phyloP scores from a whole-genome alignment of 1,140 invertebrate genomes.

The Halyomorpha halys region DNA sequence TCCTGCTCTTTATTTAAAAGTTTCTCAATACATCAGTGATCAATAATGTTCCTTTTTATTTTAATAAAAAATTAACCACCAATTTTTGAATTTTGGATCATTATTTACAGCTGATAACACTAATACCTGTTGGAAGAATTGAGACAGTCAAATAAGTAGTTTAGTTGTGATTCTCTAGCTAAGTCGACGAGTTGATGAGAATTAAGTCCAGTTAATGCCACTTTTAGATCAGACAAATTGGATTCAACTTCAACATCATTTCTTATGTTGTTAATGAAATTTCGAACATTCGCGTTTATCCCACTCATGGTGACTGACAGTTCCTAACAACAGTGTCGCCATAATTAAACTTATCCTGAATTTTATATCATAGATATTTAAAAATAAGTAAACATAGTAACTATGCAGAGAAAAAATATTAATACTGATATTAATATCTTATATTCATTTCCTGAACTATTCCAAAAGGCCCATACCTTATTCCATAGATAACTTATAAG shows the following conservation, averaged over 20 bases:
- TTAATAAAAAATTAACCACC: not conserved
- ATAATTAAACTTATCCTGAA: too few relatives aligned
- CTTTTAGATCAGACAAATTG: slow-evolving; percentile 25
- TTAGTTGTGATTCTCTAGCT: slow-evolving; percentile 6
- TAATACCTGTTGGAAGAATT: slow-evolving; percentile 26
- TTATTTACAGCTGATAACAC: not conserved
- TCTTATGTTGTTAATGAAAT: slow-evolving; percentile 14
- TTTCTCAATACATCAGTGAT: too few relatives aligned
- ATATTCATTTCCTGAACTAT: too few relatives aligned
- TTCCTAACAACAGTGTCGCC: too few relatives aligned
- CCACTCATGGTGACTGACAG: slow-evolving; percentile 12
- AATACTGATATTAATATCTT: too few relatives aligned
- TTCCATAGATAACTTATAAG: too few relatives aligned
- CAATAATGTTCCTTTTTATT: not conserved
- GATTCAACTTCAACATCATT: slow-evolving; percentile 19
- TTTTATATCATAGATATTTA: too few relatives aligned
- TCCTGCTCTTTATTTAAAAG: too few relatives aligned
- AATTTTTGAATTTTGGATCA: not conserved
- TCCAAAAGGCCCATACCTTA: too few relatives aligned
- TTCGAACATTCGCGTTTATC: slow-evolving; percentile 7
- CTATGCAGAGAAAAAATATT: too few relatives aligned
- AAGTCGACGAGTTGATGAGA: slow-evolving; percentile 8
- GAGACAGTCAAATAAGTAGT: slow-evolving; percentile 25
- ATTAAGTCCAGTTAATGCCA: slow-evolving; percentile 20
- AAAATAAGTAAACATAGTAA: too few relatives aligned